phyloP scores from a whole-genome alignment of 2,797 vertebrate species.

The Remorina albescens region DNA sequence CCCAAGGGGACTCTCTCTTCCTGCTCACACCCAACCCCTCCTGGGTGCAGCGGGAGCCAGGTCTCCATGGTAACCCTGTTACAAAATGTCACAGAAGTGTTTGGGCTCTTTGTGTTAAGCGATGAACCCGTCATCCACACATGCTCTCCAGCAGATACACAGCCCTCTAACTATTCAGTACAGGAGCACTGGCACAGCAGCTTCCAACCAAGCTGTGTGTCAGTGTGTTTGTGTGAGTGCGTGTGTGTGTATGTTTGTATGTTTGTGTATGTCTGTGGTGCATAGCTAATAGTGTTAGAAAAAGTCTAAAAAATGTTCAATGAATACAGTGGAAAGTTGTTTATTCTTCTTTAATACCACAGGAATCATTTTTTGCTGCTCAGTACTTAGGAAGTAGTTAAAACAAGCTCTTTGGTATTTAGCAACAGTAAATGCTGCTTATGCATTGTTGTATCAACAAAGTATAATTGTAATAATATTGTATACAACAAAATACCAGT shows the following conservation, averaged over 20 bases:
- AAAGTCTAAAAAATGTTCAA: too few species aligned
- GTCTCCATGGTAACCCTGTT: slow-evolving; percentile 82
- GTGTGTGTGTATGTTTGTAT: too few species aligned
- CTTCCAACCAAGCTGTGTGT: slow-evolving; percentile 11
- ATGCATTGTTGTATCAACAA: background rate
- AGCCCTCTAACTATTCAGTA: slow-evolving; percentile 47
- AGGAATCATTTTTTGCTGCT: background rate
- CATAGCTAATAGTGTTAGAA: too few species aligned
- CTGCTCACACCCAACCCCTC: slow-evolving; percentile 78
- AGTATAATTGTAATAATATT: background rate
- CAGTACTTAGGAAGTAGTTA: too few species aligned
- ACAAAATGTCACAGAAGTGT: slow-evolving; percentile 84
- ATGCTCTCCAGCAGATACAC: slow-evolving; percentile 67
- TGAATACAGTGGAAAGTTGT: background rate
- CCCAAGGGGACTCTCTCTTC: slow-evolving; percentile 78
- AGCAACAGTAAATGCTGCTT: background rate
- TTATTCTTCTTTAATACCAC: background rate
- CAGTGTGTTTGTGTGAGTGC: background rate
- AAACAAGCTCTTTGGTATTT: background rate
- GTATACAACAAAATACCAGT: too few species aligned
- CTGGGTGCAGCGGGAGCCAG: slow-evolving; percentile 73
- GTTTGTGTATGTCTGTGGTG: background rate
- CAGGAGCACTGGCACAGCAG: slow-evolving; percentile 61
- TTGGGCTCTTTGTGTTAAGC: slow-evolving; percentile 81
- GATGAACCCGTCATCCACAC: slow-evolving; percentile 73